Evolutionary conservation across 2,888 invertebrate genomes (phyloP).

Genomic region (Cryptophagus acutangulus): DNA sequence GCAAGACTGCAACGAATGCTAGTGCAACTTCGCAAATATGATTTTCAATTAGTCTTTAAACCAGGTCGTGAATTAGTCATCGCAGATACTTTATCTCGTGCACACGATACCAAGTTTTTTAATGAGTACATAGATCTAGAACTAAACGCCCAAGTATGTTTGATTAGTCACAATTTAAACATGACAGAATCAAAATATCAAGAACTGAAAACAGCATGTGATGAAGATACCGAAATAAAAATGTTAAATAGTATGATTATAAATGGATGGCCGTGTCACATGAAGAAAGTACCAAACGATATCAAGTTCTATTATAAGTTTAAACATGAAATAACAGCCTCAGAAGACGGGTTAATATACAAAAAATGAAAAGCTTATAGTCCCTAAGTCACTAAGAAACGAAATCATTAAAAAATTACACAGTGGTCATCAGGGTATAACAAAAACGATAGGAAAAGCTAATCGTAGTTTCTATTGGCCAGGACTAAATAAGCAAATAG

Average conservation of each 20-base stretch:
- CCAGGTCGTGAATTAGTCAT: constrained; percentile 19
- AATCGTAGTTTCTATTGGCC: no score
- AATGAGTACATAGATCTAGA: constrained; percentile 14
- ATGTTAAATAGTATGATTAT: constrained; percentile 23
- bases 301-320: constrained; percentile 18
- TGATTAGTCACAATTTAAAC: constrained; percentile 5
- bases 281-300: constrained; percentile 12
- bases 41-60: constrained; percentile 15
- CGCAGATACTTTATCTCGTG: constrained; percentile 21
- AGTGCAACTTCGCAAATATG: constrained; percentile 15
- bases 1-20: constrained; percentile 17
- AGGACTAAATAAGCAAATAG: no score
- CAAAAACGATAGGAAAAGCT: no score
- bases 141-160: constrained; percentile 14
- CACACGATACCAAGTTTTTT: constrained; percentile 10
- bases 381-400: constrained; percentile 15
- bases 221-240: constrained; percentile 22
- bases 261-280: constrained; percentile 28
- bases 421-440: no score
- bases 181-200: constrained; percentile 14
- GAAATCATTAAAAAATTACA: no score
- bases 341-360: constrained; percentile 18
- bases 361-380: constrained; percentile 18
- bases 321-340: constrained; percentile 14
- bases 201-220: constrained; percentile 13